Percentiles rank a stretch among this genome's conserved stretches.
phyloP scores from a whole-genome alignment of 2,113 vertebrate species.

The Condylura cristata region DNA sequence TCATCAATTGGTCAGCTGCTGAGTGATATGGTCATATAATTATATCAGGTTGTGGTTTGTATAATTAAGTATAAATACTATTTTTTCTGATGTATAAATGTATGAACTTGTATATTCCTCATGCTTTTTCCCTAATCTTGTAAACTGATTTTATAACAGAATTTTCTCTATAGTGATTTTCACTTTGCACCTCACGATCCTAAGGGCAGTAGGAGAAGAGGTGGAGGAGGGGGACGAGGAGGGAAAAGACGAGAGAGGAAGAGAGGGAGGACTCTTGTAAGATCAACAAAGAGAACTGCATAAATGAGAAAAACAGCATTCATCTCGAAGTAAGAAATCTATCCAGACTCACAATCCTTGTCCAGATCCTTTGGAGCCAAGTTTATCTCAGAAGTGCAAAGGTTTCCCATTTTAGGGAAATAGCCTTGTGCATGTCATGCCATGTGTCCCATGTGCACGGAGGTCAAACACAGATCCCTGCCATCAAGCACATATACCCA shows the following conservation, averaged over 20 bases:
- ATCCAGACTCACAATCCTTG: neutral
- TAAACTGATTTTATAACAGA: neutral
- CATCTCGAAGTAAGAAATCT: neutral
- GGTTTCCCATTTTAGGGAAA: neutral
- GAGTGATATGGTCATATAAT: neutral
- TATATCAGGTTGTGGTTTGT: neutral
- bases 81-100: neutral
- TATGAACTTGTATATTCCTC: neutral
- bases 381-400: neutral
- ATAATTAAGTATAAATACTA: neutral
- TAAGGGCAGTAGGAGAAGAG: neutral
- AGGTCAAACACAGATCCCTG: neutral
- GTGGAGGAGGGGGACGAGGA: neutral
- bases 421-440: neutral
- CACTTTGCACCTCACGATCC: neutral
- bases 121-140: neutral
- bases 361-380: neutral
- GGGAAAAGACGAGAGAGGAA: neutral
- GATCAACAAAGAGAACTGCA: neutral
- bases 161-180: neutral
- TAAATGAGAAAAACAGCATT: neutral
- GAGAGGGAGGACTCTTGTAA: neutral
- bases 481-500: neutral
- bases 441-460: neutral
- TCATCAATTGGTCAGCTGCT: too few relatives aligned